Conservation (phyloP, 2,888 invertebrate genomes). For the Clepsis dumicolana region DNA sequence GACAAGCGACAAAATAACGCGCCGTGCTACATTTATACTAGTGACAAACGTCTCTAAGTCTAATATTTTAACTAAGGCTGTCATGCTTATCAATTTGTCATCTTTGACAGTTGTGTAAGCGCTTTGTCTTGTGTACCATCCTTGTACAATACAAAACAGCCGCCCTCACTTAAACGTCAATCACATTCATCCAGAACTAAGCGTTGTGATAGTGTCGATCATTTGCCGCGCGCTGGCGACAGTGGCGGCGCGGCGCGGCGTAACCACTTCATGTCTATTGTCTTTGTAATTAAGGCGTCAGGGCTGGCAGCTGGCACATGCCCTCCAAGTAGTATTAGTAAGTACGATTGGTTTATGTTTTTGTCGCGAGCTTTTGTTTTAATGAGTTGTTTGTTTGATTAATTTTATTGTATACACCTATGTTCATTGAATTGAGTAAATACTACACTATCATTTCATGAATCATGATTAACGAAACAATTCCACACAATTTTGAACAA, state of each 20-base stretch:
- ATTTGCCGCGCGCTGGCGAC: neutral
- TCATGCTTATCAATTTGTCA: no score
- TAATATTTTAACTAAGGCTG: slow-evolving; percentile 43
- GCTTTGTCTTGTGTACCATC: no score
- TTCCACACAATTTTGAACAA: no score
- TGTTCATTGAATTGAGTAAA: no score
- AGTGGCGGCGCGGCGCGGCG: slow-evolving; percentile 38
- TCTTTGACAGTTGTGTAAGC: no score
- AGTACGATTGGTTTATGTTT: neutral
- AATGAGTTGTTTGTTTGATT: no score
- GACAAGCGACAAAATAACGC: no score
- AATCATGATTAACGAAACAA: no score
- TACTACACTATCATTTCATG: no score
- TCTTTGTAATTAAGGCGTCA: slow-evolving; percentile 40
- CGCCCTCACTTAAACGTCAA: slow-evolving; percentile 49
- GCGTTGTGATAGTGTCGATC: neutral
- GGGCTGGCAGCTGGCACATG: slow-evolving; percentile 34
- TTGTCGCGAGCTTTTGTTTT: neutral
- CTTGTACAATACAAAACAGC: neutral
- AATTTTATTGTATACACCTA: no score
- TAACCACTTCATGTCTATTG: slow-evolving; percentile 33
- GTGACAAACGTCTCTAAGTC: no score
- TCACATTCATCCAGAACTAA: slow-evolving; percentile 54
- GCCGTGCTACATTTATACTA: no score
- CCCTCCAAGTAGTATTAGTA: neutral